A percentile compares a stretch with the other conserved stretches of the same genome.
Evolutionary conservation across 2,888 invertebrate species (phyloP).

Genomic region (Limenitis camilla): DNA sequence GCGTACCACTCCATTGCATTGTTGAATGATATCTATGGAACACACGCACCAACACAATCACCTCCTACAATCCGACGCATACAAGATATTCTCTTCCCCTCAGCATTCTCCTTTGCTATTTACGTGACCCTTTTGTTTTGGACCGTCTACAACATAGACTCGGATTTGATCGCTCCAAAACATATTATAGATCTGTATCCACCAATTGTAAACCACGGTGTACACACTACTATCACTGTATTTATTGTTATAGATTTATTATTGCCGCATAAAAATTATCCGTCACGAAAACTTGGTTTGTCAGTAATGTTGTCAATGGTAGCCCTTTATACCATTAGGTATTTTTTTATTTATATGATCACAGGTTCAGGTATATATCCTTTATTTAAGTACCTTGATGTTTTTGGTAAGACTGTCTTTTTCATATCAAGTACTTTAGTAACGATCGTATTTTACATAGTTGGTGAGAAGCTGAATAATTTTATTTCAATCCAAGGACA

Average conservation of each 20-base stretch:
- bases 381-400: conserved; percentile 82
- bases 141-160: conserved; percentile 87
- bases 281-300: conserved; percentile 77
- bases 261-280: conserved; percentile 81
- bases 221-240: conserved; percentile 88
- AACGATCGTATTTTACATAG: too few relatives aligned
- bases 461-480: too few relatives aligned
- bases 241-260: conserved; percentile 84
- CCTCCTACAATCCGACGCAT: conserved; percentile 77
- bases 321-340: conserved; percentile 80
- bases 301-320: conserved; percentile 74
- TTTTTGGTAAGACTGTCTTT: conserved; percentile 81
- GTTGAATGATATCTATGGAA: conserved; percentile 82
- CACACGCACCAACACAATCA: conserved; percentile 74
- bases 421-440: conserved; percentile 61
- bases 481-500: too few relatives aligned
- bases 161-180: conserved; percentile 88
- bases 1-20: conserved; percentile 83
- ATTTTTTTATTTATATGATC: conserved; percentile 78
- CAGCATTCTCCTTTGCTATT: conserved; percentile 83
- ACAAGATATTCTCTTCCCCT: conserved; percentile 78
- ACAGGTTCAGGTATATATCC: conserved; percentile 93
- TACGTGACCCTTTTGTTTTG: conserved; percentile 91
- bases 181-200: conserved; percentile 85
- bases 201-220: conserved; percentile 89